phyloP scores from a whole-genome alignment of 2,797 vertebrate genomes.

The Columba guinea region DNA sequence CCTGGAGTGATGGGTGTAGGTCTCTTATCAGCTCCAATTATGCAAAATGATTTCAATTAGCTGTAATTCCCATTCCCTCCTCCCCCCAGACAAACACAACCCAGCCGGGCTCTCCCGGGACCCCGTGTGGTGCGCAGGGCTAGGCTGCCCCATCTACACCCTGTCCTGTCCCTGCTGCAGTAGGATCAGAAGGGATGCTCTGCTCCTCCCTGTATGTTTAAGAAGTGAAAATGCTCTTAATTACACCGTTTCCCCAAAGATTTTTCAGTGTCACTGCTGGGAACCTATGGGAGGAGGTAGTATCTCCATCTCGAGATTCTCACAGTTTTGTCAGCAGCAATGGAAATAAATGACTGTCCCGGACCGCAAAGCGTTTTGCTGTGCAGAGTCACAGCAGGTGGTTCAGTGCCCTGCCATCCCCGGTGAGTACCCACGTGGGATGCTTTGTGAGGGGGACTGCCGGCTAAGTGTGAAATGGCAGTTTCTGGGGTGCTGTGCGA shows the following conservation, averaged over 20 bases:
- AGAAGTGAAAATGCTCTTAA: background rate
- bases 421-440: background rate
- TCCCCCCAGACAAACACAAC: background rate
- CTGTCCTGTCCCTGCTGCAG: accelerated
- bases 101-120: background rate
- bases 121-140: background rate
- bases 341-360: background rate
- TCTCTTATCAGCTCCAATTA: conserved; percentile 34
- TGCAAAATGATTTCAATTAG: conserved; percentile 37
- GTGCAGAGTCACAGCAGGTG: background rate
- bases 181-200: background rate
- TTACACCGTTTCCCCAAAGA: background rate
- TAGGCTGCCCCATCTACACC: background rate
- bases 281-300: background rate
- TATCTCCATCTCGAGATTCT: background rate
- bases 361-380: background rate
- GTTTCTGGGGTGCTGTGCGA: background rate
- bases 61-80: conserved; percentile 1
- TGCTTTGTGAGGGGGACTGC: background rate
- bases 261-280: background rate
- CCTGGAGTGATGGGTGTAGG: background rate
- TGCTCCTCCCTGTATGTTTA: background rate
- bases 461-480: background rate
- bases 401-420: background rate
- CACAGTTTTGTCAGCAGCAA: background rate